Conservation (phyloP, 1,140 invertebrate genomes). For the Forficula auricularia region DNA sequence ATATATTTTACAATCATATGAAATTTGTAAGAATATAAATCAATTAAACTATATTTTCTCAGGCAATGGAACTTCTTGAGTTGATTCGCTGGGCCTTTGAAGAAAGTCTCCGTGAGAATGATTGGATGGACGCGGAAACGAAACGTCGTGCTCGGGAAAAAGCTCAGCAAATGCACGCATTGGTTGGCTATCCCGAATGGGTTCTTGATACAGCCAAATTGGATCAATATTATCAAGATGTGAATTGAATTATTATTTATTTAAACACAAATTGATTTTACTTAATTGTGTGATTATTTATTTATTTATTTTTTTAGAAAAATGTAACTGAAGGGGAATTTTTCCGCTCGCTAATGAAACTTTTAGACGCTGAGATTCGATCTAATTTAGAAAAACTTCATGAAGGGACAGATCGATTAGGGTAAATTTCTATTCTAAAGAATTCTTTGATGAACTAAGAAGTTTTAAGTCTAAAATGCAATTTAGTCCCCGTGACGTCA, state of each 20-base stretch:
- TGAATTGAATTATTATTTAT: too few relatives aligned
- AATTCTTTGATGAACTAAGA: background rate
- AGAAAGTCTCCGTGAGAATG: conserved; percentile 40
- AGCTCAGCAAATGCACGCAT: conserved; percentile 42
- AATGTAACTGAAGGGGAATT: conserved; percentile 38
- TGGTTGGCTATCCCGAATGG: conserved; percentile 55
- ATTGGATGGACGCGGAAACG: conserved; percentile 64
- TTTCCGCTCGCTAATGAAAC: conserved; percentile 37
- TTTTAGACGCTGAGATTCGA: conserved; percentile 35
- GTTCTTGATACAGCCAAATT: conserved; percentile 24
- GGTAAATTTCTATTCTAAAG: conserved; percentile 20
- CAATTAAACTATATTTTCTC: too few relatives aligned
- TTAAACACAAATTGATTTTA: too few relatives aligned
- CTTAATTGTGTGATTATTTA: conserved; percentile 6
- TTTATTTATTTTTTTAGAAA: conserved; percentile 26
- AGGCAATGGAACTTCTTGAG: conserved; percentile 56
- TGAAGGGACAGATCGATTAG: conserved; percentile 39
- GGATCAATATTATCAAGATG: conserved; percentile 37
- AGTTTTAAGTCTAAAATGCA: too few relatives aligned
- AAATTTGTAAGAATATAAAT: conserved; percentile 5
- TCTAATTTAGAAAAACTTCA: conserved; percentile 39
- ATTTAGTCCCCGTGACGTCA: too few relatives aligned
- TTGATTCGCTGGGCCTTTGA: conserved; percentile 54
- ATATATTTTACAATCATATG: too few relatives aligned
- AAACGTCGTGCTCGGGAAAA: conserved; percentile 38